Conservation (phyloP, 2,888 invertebrate genomes). For the Drosophila borealis region DNA sequence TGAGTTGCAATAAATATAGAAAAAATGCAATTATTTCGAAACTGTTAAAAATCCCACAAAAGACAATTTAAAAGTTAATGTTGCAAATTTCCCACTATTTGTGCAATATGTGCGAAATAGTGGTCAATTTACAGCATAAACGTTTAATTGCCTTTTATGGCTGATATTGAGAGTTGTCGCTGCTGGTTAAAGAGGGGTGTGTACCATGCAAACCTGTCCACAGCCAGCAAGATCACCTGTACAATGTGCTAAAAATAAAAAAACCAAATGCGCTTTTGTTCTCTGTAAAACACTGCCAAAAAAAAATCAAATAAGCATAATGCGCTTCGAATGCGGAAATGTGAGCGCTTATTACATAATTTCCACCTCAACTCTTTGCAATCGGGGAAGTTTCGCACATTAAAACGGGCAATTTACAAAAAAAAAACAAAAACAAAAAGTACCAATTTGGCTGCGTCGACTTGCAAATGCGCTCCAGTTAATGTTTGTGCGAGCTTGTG, state of each 20-base stretch:
- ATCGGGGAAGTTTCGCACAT: constrained; percentile 73
- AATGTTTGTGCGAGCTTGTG: constrained; percentile 47
- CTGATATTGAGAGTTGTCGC: not conserved
- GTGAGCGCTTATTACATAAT: constrained; percentile 63
- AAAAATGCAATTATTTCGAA: not conserved
- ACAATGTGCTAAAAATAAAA: constrained; percentile 58
- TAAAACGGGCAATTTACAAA: constrained; percentile 53
- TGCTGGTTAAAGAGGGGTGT: constrained; percentile 53
- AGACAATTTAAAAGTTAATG: constrained; percentile 15
- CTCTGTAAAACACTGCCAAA: constrained; percentile 34
- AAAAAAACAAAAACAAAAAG: constrained; percentile 22
- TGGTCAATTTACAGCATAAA: constrained; percentile 21
- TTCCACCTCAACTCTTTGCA: constrained; percentile 51
- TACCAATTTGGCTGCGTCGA: constrained; percentile 68
- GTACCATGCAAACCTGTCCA: constrained; percentile 55
- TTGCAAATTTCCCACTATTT: constrained; percentile 20
- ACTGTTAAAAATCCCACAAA: constrained; percentile 1
- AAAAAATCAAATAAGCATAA: constrained; percentile 55
- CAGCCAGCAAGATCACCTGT: constrained; percentile 41
- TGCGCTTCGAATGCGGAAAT: constrained; percentile 66
- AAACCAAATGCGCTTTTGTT: constrained; percentile 71
- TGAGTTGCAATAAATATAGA: constrained; percentile 37
- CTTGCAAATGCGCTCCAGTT: constrained; percentile 77
- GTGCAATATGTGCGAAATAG: not conserved
- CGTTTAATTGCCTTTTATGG: constrained; percentile 13